Conservation (phyloP, 2,797 vertebrate genomes). For the Ctenopoma multispine region DNA sequence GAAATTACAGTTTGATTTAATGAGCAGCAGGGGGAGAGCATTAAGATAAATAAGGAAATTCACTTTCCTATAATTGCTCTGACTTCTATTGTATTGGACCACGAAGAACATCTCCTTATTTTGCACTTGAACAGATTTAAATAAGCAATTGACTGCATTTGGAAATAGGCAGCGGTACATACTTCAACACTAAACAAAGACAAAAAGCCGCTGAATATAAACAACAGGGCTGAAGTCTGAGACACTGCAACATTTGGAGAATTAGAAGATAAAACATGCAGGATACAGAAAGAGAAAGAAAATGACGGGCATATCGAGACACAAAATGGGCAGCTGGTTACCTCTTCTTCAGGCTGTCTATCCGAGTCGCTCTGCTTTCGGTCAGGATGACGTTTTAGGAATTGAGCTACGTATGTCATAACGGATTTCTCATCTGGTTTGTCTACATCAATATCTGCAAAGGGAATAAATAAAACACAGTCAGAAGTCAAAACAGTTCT, state of each 20-base stretch:
- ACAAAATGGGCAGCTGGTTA: conserved; percentile 76
- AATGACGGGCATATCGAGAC: conserved; percentile 19
- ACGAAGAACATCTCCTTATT: not conserved
- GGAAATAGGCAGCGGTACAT: conserved; percentile 7
- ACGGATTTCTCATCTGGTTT: conserved; percentile 99
- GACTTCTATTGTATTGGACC: not conserved
- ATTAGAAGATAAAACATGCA: conserved; percentile 40
- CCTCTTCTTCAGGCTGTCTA: conserved; percentile 86
- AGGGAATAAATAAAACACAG: conserved; percentile 14
- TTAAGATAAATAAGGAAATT: not conserved
- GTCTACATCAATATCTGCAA: conserved; percentile 96
- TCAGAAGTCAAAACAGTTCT: conserved; percentile 8
- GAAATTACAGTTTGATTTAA: conserved; percentile 27
- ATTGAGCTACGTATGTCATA: conserved; percentile 98
- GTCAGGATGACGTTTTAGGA: conserved; percentile 93
- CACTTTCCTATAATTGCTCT: conserved; percentile 7
- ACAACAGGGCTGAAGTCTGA: conserved; percentile 4
- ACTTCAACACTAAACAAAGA: conserved; percentile 10
- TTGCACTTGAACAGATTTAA: conserved; percentile 15
- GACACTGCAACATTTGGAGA: conserved; percentile 27
- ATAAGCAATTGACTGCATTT: conserved; percentile 18
- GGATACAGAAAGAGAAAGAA: conserved; percentile 44
- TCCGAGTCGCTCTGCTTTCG: conserved; percentile 78
- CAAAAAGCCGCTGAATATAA: not conserved
- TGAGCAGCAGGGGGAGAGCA: not conserved